A percentile compares a stretch with the other conserved stretches of the same genome.
Evolutionary conservation across 2,113 vertebrate species (phyloP).

Genomic region (Clarias magur): DNA sequence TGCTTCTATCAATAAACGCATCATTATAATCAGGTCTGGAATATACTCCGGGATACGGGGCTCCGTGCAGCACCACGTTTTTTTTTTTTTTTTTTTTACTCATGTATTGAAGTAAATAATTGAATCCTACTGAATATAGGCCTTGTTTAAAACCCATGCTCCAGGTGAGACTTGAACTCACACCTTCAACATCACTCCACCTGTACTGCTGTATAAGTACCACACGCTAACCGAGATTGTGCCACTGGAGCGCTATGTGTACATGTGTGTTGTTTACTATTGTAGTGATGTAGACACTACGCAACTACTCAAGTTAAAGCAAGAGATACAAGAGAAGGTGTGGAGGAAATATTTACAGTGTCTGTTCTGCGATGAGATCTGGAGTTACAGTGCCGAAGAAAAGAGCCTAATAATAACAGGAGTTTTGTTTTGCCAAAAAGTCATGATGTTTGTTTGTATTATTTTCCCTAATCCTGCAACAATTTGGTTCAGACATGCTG

Average conservation of each 20-base stretch:
- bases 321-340: not conserved
- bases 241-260: constrained; percentile 85
- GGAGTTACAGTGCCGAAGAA: not conserved
- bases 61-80: too few relatives aligned
- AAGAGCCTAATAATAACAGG: not conserved
- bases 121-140: too few relatives aligned
- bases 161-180: too few relatives aligned
- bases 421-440: not conserved
- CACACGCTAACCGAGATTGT: constrained; percentile 97
- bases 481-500: not conserved
- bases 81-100: too few relatives aligned
- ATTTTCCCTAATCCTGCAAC: not conserved
- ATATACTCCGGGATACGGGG: too few relatives aligned
- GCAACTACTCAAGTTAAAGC: not conserved
- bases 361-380: not conserved
- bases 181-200: too few relatives aligned
- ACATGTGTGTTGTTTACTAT: not conserved
- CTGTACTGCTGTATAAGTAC: constrained; percentile 65
- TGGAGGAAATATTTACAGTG: not conserved
- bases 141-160: too few relatives aligned
- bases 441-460: not conserved
- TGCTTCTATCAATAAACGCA: too few relatives aligned
- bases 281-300: not conserved
- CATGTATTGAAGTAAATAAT: too few relatives aligned
- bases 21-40: too few relatives aligned